These are phyloP conservation scores for Trissoscelio sp. DNA, from an alignment of 2,888 invertebrate species.

Conservation along the genomic window DNA sequence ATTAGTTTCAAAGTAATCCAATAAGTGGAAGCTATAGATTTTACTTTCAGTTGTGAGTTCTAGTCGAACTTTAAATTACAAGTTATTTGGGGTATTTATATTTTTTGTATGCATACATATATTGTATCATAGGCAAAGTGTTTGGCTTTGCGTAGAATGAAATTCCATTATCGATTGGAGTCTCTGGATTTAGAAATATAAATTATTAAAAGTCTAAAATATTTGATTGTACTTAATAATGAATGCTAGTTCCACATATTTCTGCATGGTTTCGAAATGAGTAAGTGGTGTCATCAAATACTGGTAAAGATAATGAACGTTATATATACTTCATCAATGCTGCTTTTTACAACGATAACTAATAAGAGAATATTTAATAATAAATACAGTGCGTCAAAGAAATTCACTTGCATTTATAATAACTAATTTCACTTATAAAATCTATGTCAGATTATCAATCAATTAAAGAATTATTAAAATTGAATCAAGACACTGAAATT, in stretches of 20 bases:
- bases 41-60: background rate
- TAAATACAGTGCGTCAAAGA: background rate
- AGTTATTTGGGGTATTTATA: conserved; percentile 27
- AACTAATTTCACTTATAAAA: no score
- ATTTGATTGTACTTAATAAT: conserved; percentile 32
- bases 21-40: conserved; percentile 1
- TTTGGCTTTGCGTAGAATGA: conserved; percentile 3
- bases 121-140: background rate
- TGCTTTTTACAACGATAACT: conserved; percentile 11
- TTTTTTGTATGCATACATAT: conserved; percentile 35
- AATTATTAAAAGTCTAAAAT: conserved; percentile 48
- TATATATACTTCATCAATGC: conserved; percentile 9
- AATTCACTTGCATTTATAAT: no score
- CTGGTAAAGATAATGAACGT: conserved; percentile 19
- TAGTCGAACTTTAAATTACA: background rate
- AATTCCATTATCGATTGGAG: conserved; percentile 6
- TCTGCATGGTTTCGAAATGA: conserved; percentile 29
- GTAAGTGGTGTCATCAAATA: conserved; percentile 41
- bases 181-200: conserved; percentile 11
- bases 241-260: conserved; percentile 9
- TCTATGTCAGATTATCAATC: no score
- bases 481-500: no score
- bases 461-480: no score
- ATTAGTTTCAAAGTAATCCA: conserved; percentile 29
- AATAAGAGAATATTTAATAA: background rate